Percentiles rank a stretch among this genome's conserved stretches.
Conservation (phyloP, 2,113 vertebrate genomes). For the Coptodon bakossiorum region DNA sequence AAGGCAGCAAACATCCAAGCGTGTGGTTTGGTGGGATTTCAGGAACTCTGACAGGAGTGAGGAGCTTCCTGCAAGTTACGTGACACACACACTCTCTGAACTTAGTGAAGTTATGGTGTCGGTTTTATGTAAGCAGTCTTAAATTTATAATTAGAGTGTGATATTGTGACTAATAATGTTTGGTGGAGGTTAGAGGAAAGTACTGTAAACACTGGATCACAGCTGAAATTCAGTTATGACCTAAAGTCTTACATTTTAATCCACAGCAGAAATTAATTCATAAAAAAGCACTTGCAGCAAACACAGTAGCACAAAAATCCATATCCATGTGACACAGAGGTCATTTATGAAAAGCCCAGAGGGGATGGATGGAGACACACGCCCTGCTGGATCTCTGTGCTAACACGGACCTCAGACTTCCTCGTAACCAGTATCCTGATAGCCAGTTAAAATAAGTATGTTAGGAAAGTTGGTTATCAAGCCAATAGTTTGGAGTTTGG, state of each 20-base stretch:
- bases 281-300: background rate
- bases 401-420: background rate
- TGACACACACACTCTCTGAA: background rate
- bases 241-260: background rate
- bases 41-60: constrained; percentile 82
- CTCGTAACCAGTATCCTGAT: background rate
- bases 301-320: background rate
- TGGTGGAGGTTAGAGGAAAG: background rate
- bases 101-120: background rate
- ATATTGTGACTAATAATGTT: background rate
- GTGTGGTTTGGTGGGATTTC: background rate
- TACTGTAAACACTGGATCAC: background rate
- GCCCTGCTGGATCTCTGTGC: background rate
- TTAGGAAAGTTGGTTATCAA: background rate
- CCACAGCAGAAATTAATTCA: background rate
- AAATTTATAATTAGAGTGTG: background rate
- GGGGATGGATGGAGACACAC: background rate
- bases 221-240: background rate
- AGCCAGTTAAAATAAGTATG: background rate
- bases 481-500: background rate
- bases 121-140: background rate
- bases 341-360: background rate
- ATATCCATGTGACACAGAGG: background rate
- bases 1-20: background rate
- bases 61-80: constrained; percentile 79